Evolutionary conservation across 2,113 vertebrate genomes (phyloP).

Genomic region (Manacus vitellinus): DNA sequence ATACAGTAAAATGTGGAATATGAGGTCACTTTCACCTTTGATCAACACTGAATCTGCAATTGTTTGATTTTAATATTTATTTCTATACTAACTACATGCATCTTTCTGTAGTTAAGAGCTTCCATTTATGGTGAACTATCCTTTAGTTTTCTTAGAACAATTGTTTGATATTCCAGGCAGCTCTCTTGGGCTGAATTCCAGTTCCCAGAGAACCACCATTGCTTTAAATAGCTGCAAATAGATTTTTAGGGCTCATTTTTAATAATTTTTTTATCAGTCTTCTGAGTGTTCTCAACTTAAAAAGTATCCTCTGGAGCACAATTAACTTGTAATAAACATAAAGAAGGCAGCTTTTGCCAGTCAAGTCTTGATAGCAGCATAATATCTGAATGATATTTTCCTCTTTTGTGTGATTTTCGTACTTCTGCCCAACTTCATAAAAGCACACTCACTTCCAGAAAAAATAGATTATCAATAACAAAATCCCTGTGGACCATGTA

Average conservation of each 20-base stretch:
- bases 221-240: conserved; percentile 22
- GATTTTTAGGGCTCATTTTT: background rate
- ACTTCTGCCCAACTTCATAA: background rate
- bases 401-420: background rate
- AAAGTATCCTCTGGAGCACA: conserved; percentile 5
- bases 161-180: background rate
- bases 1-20: background rate
- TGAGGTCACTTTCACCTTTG: background rate
- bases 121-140: background rate
- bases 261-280: background rate
- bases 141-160: conserved; percentile 5
- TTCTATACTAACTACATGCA: background rate
- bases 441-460: background rate
- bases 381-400: background rate
- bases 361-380: background rate
- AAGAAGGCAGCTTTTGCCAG: background rate
- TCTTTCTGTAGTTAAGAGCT: background rate
- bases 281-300: background rate
- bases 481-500: background rate
- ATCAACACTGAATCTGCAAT: background rate
- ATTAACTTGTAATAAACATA: background rate
- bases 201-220: background rate
- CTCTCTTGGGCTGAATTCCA: conserved; percentile 2
- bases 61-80: background rate
- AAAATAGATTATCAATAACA: background rate